Conservation (phyloP, 2,797 vertebrate species). For the Emys orbicularis region DNA sequence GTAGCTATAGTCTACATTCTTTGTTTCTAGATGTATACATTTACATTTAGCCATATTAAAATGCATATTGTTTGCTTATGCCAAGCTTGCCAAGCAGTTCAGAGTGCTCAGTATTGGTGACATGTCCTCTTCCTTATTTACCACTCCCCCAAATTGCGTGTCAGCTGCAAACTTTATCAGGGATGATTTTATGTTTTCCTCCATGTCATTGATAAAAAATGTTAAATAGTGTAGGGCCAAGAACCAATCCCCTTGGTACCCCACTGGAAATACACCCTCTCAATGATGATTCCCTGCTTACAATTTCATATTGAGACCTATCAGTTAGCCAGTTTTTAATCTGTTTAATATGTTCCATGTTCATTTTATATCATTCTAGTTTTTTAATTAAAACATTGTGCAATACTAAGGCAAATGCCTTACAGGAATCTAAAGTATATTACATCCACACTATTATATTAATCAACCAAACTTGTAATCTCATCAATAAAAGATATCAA, state of each 20-base stretch:
- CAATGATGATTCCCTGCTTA: background rate
- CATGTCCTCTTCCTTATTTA: too few species aligned
- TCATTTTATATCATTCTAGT: background rate
- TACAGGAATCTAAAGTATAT: background rate
- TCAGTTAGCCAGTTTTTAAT: background rate
- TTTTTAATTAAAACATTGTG: background rate
- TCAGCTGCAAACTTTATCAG: too few species aligned
- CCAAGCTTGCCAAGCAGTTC: too few species aligned
- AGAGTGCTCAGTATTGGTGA: too few species aligned
- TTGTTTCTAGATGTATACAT: too few species aligned
- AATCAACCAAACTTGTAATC: background rate
- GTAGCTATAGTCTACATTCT: too few species aligned
- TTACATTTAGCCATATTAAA: too few species aligned
- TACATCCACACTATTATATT: background rate
- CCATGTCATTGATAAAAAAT: background rate
- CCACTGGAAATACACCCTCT: background rate
- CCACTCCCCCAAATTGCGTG: too few species aligned
- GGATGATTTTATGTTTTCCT: background rate
- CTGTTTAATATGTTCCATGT: too few species aligned
- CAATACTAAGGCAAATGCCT: background rate
- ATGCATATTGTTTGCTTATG: too few species aligned
- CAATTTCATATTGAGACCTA: background rate
- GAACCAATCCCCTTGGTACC: background rate
- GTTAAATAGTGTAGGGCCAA: background rate
- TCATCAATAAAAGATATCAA: background rate